These are phyloP conservation scores for Salvelinus namaycush DNA, from an alignment of 2,113 vertebrate species.

Conservation along the genomic window DNA sequence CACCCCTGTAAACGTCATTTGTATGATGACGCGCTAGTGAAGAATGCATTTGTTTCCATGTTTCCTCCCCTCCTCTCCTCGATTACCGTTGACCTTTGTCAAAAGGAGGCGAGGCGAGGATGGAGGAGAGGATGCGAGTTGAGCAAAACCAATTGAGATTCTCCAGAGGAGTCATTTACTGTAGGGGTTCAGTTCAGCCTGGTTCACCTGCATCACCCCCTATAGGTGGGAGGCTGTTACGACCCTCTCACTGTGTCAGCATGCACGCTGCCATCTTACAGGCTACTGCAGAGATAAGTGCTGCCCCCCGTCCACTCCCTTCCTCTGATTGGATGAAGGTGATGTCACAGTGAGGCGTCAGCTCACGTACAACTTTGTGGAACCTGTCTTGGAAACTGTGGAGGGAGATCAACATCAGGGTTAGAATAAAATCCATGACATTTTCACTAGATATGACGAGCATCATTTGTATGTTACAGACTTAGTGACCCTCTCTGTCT, in stretches of 20 bases:
- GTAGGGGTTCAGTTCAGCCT: conserved; percentile 31
- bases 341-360: conserved; percentile 89
- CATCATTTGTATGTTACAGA: no score
- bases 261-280: conserved; percentile 89
- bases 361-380: conserved; percentile 84
- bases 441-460: no score
- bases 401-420: background rate
- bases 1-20: no score
- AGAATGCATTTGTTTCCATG: no score
- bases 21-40: no score
- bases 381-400: conserved; percentile 91
- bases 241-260: conserved; percentile 73
- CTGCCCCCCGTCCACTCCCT: conserved; percentile 89
- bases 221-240: conserved; percentile 5
- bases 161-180: background rate
- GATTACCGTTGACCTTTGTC: no score
- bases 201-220: background rate
- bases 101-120: no score
- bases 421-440: background rate
- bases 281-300: conserved; percentile 90
- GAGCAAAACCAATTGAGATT: no score
- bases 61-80: no score
- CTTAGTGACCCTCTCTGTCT: background rate
- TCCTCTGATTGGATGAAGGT: conserved; percentile 95
- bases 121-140: no score